Evolutionary conservation across 2,797 vertebrate species (phyloP).

Genomic region (Ctenopoma multispine): DNA sequence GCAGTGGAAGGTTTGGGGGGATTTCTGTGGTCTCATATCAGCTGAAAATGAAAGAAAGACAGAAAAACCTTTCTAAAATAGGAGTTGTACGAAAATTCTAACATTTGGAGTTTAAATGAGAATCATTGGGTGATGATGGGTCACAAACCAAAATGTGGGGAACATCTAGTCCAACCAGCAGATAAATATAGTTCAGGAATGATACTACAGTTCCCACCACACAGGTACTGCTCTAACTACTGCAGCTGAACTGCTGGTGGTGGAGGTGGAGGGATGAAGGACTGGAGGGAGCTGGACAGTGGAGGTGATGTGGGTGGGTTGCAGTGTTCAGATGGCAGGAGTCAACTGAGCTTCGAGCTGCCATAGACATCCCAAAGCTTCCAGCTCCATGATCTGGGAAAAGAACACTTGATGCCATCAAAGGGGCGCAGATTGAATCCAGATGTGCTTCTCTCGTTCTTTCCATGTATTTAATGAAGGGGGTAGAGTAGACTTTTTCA

Average conservation of each 20-base stretch:
- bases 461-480: constrained; percentile 99
- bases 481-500: constrained; percentile 92
- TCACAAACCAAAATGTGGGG: too few species aligned
- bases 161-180: not conserved
- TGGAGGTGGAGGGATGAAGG: constrained; percentile 10
- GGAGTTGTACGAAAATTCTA: too few species aligned
- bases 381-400: constrained; percentile 93
- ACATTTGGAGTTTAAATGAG: too few species aligned
- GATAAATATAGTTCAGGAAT: not conserved
- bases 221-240: not conserved
- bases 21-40: not conserved
- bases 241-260: constrained; percentile 5
- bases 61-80: not conserved
- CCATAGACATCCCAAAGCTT: constrained; percentile 91
- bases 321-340: constrained; percentile 77
- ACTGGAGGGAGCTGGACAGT: constrained; percentile 21
- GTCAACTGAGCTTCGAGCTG: constrained; percentile 84
- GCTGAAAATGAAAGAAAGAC: not conserved
- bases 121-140: too few species aligned
- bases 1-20: not conserved
- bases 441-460: constrained; percentile 93
- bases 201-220: not conserved
- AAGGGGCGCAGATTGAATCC: constrained; percentile 96
- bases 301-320: constrained; percentile 36
- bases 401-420: constrained; percentile 99